Percentiles rank a stretch among this genome's conserved stretches.
Conservation (phyloP, 2,888 invertebrate species). For the Hecatera dysodea region DNA sequence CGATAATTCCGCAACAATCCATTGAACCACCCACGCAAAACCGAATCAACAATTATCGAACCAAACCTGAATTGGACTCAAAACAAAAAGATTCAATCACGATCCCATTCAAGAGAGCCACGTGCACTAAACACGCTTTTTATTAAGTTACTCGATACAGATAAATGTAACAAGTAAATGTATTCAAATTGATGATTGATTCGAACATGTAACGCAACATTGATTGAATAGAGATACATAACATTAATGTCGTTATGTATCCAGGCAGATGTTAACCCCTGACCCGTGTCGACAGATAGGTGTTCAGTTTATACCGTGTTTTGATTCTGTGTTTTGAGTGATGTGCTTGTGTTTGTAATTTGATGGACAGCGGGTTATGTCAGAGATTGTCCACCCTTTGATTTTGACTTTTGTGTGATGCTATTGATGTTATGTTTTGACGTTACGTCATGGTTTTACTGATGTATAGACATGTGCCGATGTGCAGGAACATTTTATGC, state of each 20-base stretch:
- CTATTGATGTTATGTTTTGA: conserved; percentile 44
- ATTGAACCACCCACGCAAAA: conserved; percentile 28
- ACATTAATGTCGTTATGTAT: conserved; percentile 84
- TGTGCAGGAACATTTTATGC: not conserved
- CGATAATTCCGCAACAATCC: conserved; percentile 13
- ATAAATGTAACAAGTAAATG: conserved; percentile 76
- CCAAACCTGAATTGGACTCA: conserved; percentile 48
- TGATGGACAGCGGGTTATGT: conserved; percentile 62
- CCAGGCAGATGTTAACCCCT: conserved; percentile 82
- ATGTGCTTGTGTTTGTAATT: conserved; percentile 65
- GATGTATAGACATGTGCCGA: not conserved
- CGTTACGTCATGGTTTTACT: conserved; percentile 15
- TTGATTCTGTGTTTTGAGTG: conserved; percentile 64
- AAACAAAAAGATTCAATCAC: conserved; percentile 64
- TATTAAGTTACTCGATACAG: conserved; percentile 79
- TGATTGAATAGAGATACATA: conserved; percentile 90
- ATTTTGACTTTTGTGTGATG: conserved; percentile 4
- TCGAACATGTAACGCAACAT: conserved; percentile 82
- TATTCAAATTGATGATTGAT: conserved; percentile 91
- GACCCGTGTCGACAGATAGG: conserved; percentile 84
- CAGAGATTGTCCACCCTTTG: conserved; percentile 63
- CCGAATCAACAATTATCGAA: conserved; percentile 27
- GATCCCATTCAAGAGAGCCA: conserved; percentile 78
- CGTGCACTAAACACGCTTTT: conserved; percentile 63
- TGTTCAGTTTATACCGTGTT: conserved; percentile 66